Percentiles rank a stretch among this genome's conserved stretches.
These are phyloP conservation scores for Biston betularia DNA, from an alignment of 2,888 invertebrate species.

Conservation along the genomic window DNA sequence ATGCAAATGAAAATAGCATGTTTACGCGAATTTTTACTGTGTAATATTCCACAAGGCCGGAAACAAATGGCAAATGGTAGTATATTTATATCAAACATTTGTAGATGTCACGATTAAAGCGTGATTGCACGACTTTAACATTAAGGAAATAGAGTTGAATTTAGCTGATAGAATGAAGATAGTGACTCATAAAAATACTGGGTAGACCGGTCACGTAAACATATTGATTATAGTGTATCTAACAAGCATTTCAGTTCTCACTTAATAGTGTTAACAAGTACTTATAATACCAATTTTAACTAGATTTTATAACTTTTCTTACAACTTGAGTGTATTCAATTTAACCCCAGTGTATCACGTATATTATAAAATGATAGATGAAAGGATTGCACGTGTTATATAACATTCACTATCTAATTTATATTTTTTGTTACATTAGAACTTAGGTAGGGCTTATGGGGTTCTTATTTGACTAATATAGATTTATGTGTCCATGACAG, in stretches of 20 bases:
- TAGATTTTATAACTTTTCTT: conserved; percentile 52
- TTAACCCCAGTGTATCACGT: conserved; percentile 70
- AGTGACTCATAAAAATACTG: conserved; percentile 66
- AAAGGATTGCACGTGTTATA: conserved; percentile 80
- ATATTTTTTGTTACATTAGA: conserved; percentile 83
- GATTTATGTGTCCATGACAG: conserved; percentile 45
- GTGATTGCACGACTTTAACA: conserved; percentile 48
- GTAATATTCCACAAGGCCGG: conserved; percentile 63
- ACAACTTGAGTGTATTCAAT: conserved; percentile 47
- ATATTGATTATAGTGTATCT: conserved; percentile 67
- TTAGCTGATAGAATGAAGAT: conserved; percentile 49
- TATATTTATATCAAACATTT: conserved; percentile 62
- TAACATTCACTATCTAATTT: conserved; percentile 81
- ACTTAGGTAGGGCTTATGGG: conserved; percentile 68
- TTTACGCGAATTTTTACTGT: conserved; percentile 56
- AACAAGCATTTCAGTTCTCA: conserved; percentile 1
- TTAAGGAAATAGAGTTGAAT: conserved; percentile 57
- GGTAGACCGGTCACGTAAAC: conserved; percentile 67
- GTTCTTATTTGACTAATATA: conserved; percentile 57
- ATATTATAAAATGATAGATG: conserved; percentile 68
- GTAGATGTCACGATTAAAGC: conserved; percentile 54
- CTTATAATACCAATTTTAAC: conserved; percentile 31
- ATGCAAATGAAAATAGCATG: conserved; percentile 56
- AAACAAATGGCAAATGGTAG: conserved; percentile 58
- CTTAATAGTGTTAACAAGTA: conserved; percentile 34